Evolutionary conservation across 1,140 invertebrate species (phyloP), one percentile per base, ranked within the genome.

Genomic region (Nomia melanderi): DNA sequence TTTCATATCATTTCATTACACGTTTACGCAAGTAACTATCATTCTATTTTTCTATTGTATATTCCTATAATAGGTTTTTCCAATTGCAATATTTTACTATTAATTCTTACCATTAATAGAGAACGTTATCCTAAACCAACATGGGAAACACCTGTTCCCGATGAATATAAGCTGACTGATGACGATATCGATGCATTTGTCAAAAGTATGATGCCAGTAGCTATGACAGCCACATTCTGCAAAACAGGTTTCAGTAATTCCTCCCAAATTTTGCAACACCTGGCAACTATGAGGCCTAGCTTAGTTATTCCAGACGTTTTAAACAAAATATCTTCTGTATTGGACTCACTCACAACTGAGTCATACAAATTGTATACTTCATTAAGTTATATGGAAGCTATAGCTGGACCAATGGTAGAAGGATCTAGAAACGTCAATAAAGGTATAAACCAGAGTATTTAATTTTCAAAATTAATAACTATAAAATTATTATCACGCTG

Each of bases 281-380:
- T 99, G 60, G 95, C 97, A 7, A 94, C 94, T 23, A 91, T 99
- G 57, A 93, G 97, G 84, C 97, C 98, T 2, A 95, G 96, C 78
- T 91, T 97, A 20, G 95, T 99, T 9, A 94, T 98, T 50, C 97
- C 97, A 9, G 94, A 95, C 57, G 91, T 98, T 20, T 87, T 99
- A 41, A 97, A 98, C 81, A 95, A 94, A 87, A 92, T 98, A 9
- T 96, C 95, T 87, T 93, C 94, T 2, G 95, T 96, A 0, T 92
- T 98, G 77, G 96, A 98, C 86, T 97, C 96, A 0, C 86, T 98
- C 6, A 98, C 96, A 1, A 98, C 96, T 1, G 97, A 99, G 90
- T 97, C 97, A 0, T 96, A 98, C 83, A 94, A 97, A 87, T 92
- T 98, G 69, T 97, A 95, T 31, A 95, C 95, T 6, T 94, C 96